Conservation (phyloP, 2,888 invertebrate genomes). For the Trichopria drosophilae region DNA sequence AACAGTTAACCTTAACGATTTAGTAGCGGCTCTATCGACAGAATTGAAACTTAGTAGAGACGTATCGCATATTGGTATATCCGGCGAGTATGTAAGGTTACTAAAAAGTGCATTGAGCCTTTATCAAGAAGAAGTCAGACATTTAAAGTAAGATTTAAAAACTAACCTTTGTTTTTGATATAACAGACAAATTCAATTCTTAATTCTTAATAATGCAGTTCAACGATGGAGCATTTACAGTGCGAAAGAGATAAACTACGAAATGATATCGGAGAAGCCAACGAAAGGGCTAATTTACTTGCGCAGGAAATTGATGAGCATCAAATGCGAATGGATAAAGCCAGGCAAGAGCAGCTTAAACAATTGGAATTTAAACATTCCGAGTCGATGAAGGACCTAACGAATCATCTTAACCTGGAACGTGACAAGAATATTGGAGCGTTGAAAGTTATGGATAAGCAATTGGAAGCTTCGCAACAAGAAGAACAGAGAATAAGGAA, state of each 20-base stretch:
- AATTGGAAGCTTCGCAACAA: conserved; percentile 67
- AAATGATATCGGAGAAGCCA: conserved; percentile 78
- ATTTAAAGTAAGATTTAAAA: conserved; percentile 60
- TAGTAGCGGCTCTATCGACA: conserved; percentile 71
- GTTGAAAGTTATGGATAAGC: conserved; percentile 66
- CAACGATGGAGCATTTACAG: conserved; percentile 66
- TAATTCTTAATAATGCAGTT: conserved; percentile 46
- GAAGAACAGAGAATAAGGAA: conserved; percentile 70
- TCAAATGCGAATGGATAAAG: conserved; percentile 79
- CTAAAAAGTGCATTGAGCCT: conserved; percentile 69
- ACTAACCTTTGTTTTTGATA: background rate
- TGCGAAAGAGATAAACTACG: conserved; percentile 82
- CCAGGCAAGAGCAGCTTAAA: conserved; percentile 72
- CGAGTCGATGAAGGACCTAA: conserved; percentile 73
- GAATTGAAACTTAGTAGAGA: conserved; percentile 62
- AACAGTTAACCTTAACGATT: conserved; percentile 65
- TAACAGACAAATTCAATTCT: background rate
- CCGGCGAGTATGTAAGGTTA: conserved; percentile 60
- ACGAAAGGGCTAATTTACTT: conserved; percentile 76
- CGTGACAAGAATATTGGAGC: conserved; percentile 71
- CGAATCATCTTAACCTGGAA: conserved; percentile 71
- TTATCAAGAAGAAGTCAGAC: conserved; percentile 69
- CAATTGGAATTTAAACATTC: conserved; percentile 76
- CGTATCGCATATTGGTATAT: conserved; percentile 50
- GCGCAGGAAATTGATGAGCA: conserved; percentile 92